These are phyloP conservation scores for Aphidius colemani DNA, from an alignment of 2,888 invertebrate genomes.

Conservation along the genomic window DNA sequence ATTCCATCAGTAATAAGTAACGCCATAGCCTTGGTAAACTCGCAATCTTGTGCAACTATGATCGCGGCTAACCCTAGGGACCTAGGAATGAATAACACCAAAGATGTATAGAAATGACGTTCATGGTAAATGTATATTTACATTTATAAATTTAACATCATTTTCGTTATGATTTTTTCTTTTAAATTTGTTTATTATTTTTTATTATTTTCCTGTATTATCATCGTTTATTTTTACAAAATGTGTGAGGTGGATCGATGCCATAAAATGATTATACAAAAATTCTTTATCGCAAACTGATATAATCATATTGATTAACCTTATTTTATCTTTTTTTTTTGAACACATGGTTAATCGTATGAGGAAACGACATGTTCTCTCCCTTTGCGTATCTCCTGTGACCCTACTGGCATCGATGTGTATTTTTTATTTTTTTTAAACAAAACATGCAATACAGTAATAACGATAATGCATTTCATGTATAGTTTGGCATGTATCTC, in stretches of 20 bases:
- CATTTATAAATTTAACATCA: background rate
- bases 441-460: slow-evolving; percentile 31
- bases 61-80: slow-evolving; percentile 35
- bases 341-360: slow-evolving; percentile 28
- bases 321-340: slow-evolving; percentile 19
- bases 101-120: slow-evolving; percentile 34
- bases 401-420: background rate
- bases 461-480: slow-evolving; percentile 31
- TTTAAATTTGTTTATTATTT: background rate
- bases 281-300: slow-evolving; percentile 6
- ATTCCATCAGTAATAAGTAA: slow-evolving; percentile 40
- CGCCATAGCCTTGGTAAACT: slow-evolving; percentile 36
- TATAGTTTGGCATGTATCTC: slow-evolving; percentile 7
- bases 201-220: too few relatives aligned
- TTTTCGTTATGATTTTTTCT: background rate
- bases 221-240: too few relatives aligned
- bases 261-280: too few relatives aligned
- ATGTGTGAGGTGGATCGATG: too few relatives aligned
- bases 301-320: slow-evolving; percentile 33
- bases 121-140: slow-evolving; percentile 7
- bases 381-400: slow-evolving; percentile 22
- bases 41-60: slow-evolving; percentile 31
- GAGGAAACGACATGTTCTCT: slow-evolving; percentile 5
- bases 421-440: slow-evolving; percentile 7
- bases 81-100: slow-evolving; percentile 32